These are phyloP conservation scores for Spinibarbus caldwelli DNA, from an alignment of 2,797 vertebrate genomes.

Conservation along the genomic window DNA sequence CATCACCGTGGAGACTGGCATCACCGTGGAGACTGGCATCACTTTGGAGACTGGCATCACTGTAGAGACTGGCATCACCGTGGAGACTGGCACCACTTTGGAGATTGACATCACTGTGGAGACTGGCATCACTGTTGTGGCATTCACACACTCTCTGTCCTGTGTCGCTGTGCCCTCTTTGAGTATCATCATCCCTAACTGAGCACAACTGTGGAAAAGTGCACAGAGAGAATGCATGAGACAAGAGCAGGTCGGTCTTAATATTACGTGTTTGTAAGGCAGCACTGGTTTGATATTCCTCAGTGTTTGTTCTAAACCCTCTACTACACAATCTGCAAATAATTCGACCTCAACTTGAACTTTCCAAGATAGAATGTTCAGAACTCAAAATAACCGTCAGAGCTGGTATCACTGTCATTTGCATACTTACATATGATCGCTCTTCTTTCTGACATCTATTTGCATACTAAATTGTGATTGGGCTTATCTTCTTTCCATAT, in stretches of 20 bases:
- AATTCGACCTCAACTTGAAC: not conserved
- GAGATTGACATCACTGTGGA: no score
- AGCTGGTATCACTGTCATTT: not conserved
- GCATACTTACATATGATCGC: not conserved
- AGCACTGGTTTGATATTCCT: not conserved
- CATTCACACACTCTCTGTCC: conserved; percentile 43
- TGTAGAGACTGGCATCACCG: no score
- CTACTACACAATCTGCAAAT: not conserved
- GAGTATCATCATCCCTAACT: conserved; percentile 19
- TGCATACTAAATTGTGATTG: no score
- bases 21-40: no score
- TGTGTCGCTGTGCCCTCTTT: conserved; percentile 38
- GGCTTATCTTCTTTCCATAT: no score
- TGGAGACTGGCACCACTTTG: no score
- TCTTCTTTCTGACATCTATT: not conserved
- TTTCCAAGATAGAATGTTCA: not conserved
- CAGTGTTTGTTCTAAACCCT: not conserved
- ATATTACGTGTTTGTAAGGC: not conserved
- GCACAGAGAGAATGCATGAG: not conserved
- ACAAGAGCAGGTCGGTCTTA: not conserved
- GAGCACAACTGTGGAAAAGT: conserved; percentile 50
- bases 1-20: no score
- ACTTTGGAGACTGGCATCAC: no score
- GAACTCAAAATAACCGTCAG: no score
- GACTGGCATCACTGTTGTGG: not conserved